Evolutionary conservation across 2,113 vertebrate species (phyloP).

Genomic region (Ancistrus triradiatus): DNA sequence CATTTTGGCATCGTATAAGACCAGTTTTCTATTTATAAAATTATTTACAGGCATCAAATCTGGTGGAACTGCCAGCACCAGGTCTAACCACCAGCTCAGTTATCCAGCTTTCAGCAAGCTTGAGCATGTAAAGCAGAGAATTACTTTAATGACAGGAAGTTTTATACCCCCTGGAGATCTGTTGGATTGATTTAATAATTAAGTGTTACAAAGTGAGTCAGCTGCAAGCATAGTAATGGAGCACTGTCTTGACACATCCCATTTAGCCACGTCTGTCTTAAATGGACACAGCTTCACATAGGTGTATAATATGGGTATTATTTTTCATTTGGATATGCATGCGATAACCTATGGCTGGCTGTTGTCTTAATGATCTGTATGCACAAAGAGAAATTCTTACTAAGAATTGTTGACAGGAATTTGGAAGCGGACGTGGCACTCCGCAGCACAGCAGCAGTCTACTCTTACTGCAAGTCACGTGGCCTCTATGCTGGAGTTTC

Average conservation of each 20-base stretch:
- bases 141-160: constrained; percentile 32
- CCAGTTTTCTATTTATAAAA: constrained; percentile 3
- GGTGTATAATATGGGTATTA: no score
- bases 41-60: constrained; percentile 28
- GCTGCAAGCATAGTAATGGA: not conserved
- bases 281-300: no score
- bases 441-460: constrained; percentile 86
- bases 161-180: not conserved
- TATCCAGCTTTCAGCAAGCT: constrained; percentile 34
- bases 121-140: constrained; percentile 37
- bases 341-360: not conserved
- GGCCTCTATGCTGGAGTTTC: constrained; percentile 93
- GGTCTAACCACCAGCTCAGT: constrained; percentile 13
- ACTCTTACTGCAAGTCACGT: constrained; percentile 88
- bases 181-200: constrained; percentile 17
- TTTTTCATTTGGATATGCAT: no score
- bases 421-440: constrained; percentile 88
- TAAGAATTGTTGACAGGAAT: constrained; percentile 74
- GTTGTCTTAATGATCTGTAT: constrained; percentile 6
- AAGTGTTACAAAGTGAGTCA: constrained; percentile 3
- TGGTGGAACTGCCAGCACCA: constrained; percentile 21
- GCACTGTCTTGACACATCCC: not conserved
- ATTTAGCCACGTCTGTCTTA: not conserved
- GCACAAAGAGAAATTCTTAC: no score
- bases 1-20: constrained; percentile 10